phyloP scores from a whole-genome alignment of 1,140 invertebrate species.

The Drosophila kurseongensis region DNA sequence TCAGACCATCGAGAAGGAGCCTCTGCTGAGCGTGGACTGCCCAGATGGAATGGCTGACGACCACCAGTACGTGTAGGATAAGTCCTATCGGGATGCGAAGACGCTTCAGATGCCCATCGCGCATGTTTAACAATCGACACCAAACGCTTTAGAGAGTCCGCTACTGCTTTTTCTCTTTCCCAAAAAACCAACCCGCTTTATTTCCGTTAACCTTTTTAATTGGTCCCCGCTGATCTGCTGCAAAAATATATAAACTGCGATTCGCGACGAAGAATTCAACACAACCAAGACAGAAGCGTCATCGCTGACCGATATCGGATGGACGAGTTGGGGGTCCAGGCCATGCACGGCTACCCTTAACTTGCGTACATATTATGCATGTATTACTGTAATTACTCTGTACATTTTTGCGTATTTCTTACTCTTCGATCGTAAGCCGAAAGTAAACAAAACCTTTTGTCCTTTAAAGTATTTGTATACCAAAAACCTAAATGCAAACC shows the following conservation, averaged over 20 bases:
- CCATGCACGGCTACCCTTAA: slow-evolving; percentile 3
- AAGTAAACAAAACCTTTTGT: slow-evolving; percentile 47
- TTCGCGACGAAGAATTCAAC: slow-evolving; percentile 25
- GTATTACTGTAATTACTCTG: slow-evolving; percentile 79
- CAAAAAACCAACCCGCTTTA: slow-evolving; percentile 26
- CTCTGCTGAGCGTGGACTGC: slow-evolving; percentile 81
- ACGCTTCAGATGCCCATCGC: slow-evolving; percentile 83
- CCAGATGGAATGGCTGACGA: slow-evolving; percentile 61
- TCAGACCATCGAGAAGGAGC: slow-evolving; percentile 85
- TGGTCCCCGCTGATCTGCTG: slow-evolving; percentile 56
- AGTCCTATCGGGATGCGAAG: slow-evolving; percentile 84
- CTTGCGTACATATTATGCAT: slow-evolving; percentile 51
- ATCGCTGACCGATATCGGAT: slow-evolving; percentile 81
- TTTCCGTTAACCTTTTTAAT: slow-evolving; percentile 41
- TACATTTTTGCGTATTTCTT: slow-evolving; percentile 75
- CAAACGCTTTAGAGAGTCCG: slow-evolving; percentile 52
- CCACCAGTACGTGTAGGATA: slow-evolving; percentile 84
- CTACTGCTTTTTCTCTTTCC: slow-evolving; percentile 25
- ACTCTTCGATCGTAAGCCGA: slow-evolving; percentile 53
- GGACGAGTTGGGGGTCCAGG: slow-evolving; percentile 24
- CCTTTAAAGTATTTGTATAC: slow-evolving; percentile 75
- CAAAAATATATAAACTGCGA: slow-evolving; percentile 28
- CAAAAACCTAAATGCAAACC: slow-evolving; percentile 55
- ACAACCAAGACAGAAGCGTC: slow-evolving; percentile 71
- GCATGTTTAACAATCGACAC: slow-evolving; percentile 71